A percentile compares a stretch with the other conserved stretches of the same genome.
Conservation (phyloP, 2,113 vertebrate species). For the Odontophorus gujanensis region DNA sequence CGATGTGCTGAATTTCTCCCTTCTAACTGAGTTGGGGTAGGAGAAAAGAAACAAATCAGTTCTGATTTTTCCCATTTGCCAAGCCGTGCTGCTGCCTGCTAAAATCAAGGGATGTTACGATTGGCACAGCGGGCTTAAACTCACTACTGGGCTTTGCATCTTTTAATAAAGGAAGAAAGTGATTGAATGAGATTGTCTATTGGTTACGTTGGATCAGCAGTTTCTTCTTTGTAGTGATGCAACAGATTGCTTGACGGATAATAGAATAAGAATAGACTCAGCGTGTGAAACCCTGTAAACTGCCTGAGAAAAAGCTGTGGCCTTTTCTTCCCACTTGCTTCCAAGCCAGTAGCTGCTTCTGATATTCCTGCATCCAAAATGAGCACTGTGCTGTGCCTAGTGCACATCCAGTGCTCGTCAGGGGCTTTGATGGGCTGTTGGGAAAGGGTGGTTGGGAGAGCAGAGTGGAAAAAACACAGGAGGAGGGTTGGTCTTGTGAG, state of each 20-base stretch:
- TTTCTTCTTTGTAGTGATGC: constrained; percentile 40
- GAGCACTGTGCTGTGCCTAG: neutral
- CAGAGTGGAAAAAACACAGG: neutral
- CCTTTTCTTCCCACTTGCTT: neutral
- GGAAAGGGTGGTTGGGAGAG: neutral
- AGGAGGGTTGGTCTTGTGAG: neutral
- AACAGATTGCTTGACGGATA: constrained; percentile 14
- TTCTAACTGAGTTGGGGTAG: neutral
- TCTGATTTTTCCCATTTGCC: constrained; percentile 14
- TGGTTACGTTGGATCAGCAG: constrained; percentile 36
- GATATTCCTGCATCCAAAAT: neutral
- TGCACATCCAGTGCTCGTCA: neutral
- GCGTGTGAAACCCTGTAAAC: neutral
- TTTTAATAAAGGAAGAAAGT: constrained; percentile 59
- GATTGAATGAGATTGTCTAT: constrained; percentile 35
- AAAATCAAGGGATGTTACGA: constrained; percentile 52
- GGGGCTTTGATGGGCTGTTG: neutral
- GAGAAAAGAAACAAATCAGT: constrained; percentile 42
- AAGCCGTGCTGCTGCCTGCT: constrained; percentile 53
- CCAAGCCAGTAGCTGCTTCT: constrained; percentile 56
- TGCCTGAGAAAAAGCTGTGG: neutral
- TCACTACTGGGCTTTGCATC: constrained; percentile 19
- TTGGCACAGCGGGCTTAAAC: constrained; percentile 46
- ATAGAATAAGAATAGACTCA: constrained; percentile 22
- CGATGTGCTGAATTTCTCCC: neutral